Percentiles rank a stretch among this genome's conserved stretches.
phyloP scores from a whole-genome alignment of 2,113 vertebrate genomes.

The Coreoperca whiteheadi region DNA sequence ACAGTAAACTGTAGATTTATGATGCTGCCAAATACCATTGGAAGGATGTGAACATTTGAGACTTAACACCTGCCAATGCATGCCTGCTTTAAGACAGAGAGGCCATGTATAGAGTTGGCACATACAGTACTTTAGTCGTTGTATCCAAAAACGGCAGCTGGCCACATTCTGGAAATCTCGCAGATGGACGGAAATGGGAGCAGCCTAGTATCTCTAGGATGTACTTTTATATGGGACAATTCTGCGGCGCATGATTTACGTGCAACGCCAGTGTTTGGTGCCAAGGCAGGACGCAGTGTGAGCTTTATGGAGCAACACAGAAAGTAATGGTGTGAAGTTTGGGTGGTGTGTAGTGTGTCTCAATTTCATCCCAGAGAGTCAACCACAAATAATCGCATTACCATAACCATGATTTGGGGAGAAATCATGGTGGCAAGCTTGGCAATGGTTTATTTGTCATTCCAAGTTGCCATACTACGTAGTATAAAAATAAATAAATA shows the following conservation, averaged over 20 bases:
- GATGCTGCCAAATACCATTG: slow-evolving; percentile 44
- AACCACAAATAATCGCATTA: not conserved
- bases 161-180: not conserved
- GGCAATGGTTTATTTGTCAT: not conserved
- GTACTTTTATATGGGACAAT: not conserved
- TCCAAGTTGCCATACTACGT: not conserved
- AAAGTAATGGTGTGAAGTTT: not conserved
- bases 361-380: not conserved
- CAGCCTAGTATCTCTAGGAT: not conserved
- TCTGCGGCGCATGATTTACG: not conserved
- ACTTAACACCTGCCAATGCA: slow-evolving; percentile 55
- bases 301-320: not conserved
- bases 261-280: not conserved
- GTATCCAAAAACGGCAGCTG: slow-evolving; percentile 22
- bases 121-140: slow-evolving; percentile 18
- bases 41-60: slow-evolving; percentile 60
- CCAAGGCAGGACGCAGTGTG: not conserved
- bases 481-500: not conserved
- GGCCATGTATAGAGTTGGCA: slow-evolving; percentile 14
- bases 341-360: not conserved
- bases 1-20: slow-evolving; percentile 66
- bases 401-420: not conserved
- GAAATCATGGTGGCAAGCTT: no score
- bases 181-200: slow-evolving; percentile 16
- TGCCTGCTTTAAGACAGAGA: slow-evolving; percentile 21